phyloP scores from a whole-genome alignment of 1,140 invertebrate species.

The Fopius arisanus region DNA sequence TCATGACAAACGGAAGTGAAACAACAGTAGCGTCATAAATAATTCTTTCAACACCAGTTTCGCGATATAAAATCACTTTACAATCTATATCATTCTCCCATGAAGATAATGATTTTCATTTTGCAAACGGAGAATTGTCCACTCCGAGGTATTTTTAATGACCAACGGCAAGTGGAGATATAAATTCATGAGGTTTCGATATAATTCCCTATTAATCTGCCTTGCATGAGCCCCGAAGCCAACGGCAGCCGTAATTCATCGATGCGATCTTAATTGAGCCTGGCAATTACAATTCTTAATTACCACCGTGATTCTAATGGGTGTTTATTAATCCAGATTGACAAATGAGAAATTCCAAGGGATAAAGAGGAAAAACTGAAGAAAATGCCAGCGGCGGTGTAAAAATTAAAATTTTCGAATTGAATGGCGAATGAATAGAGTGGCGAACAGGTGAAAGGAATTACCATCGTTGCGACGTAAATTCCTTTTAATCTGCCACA shows the following conservation, averaged over 20 bases:
- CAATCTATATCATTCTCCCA: too few species aligned
- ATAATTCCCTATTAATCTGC: slow-evolving; percentile 22
- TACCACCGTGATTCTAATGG: background rate
- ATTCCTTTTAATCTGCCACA: background rate
- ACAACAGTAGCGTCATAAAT: too few species aligned
- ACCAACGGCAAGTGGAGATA: background rate
- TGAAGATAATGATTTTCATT: too few species aligned
- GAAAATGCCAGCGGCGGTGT: background rate
- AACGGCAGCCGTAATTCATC: background rate
- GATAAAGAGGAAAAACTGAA: background rate
- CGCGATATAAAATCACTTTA: too few species aligned
- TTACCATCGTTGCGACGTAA: background rate
- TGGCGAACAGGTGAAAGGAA: background rate
- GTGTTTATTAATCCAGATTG: background rate
- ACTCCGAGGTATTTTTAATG: background rate
- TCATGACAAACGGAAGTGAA: too few species aligned
- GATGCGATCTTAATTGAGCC: background rate
- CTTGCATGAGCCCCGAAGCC: slow-evolving; percentile 5
- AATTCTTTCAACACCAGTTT: too few species aligned
- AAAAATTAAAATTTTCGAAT: background rate
- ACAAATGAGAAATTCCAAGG: background rate
- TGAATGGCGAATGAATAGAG: background rate
- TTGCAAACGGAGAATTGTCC: background rate
- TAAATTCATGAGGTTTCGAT: slow-evolving; percentile 16
- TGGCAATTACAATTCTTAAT: background rate